Conservation (phyloP, 2,797 vertebrate genomes). For the Amblyraja radiata region DNA sequence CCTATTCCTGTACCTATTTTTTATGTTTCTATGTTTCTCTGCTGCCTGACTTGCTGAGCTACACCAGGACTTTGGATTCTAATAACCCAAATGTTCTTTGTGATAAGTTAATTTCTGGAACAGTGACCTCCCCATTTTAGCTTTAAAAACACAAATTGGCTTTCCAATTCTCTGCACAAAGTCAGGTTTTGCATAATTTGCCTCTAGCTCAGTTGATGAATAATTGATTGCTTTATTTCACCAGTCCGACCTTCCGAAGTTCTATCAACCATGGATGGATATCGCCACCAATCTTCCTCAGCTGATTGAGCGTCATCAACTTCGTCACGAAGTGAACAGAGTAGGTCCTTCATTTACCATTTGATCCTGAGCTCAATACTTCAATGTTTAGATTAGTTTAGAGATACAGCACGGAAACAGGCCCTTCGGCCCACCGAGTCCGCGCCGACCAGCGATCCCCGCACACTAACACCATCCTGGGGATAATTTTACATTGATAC, state of each 20-base stretch:
- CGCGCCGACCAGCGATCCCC: too few species aligned
- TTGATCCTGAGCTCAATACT: too few species aligned
- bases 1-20: too few species aligned
- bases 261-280: slow-evolving; percentile 26
- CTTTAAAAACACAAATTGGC: not conserved
- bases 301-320: not conserved
- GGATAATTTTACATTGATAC: too few species aligned
- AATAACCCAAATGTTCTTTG: not conserved
- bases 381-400: not conserved
- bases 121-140: not conserved
- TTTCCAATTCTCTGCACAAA: not conserved
- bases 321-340: slow-evolving; percentile 1
- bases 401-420: too few species aligned
- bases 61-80: too few species aligned
- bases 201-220: not conserved
- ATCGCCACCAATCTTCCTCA: not conserved
- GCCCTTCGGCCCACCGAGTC: too few species aligned
- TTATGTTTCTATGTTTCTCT: too few species aligned
- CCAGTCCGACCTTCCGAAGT: not conserved
- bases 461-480: too few species aligned
- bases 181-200: not conserved
- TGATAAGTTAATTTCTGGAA: not conserved
- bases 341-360: not conserved
- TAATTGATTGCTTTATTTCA: not conserved
- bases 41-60: too few species aligned